Percentiles rank a stretch among this genome's conserved stretches.
These are phyloP conservation scores for Podarcis siculus DNA, from an alignment of 2,797 vertebrate species.

Conservation along the genomic window DNA sequence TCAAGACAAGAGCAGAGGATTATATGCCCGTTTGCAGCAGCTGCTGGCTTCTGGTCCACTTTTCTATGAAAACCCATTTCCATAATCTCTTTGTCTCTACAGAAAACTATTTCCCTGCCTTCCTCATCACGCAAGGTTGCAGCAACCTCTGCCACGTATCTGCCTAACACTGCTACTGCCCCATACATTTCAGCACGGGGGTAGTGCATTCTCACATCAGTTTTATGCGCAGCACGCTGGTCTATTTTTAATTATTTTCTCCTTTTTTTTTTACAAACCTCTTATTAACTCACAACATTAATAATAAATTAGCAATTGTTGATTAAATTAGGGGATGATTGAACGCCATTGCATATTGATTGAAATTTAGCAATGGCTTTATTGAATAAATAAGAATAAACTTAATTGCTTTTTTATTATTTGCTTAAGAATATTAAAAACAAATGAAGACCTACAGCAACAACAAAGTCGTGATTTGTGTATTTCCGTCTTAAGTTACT, in stretches of 20 bases:
- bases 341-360: slow-evolving; percentile 79
- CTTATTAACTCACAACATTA: slow-evolving; percentile 56
- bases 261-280: too few relatives aligned
- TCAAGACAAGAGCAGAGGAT: rapidly evolving
- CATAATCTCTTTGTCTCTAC: neutral
- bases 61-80: slow-evolving; percentile 14
- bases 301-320: slow-evolving; percentile 54
- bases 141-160: slow-evolving; percentile 13
- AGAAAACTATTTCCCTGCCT: neutral
- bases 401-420: slow-evolving; percentile 20
- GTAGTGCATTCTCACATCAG: neutral
- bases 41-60: neutral
- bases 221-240: too few relatives aligned
- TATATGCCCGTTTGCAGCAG: neutral
- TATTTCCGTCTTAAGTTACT: neutral
- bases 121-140: slow-evolving; percentile 25
- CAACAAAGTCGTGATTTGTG: neutral
- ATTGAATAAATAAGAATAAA: slow-evolving; percentile 24
- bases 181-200: neutral
- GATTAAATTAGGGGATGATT: slow-evolving; percentile 70
- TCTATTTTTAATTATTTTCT: slow-evolving; percentile 14
- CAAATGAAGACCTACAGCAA: neutral
- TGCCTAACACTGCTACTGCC: neutral
- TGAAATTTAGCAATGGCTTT: slow-evolving; percentile 67
- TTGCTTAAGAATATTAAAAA: slow-evolving; percentile 38